Base-by-base conservation (phyloP, 2,888 invertebrate species). In the Artemia sp. region DNA sequence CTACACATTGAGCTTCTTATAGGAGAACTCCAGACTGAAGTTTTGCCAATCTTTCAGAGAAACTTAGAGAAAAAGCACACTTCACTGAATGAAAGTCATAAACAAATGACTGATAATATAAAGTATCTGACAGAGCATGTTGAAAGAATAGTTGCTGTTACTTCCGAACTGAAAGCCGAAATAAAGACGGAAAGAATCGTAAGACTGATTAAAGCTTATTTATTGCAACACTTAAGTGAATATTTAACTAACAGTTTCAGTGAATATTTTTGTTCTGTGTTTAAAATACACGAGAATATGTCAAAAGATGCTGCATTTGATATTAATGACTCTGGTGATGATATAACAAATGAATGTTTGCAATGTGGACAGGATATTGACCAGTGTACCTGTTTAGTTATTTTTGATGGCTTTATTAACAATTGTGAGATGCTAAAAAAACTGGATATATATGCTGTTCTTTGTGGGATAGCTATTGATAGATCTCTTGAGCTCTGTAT, bases 361-460 rank as follows among this genome's bases (percentile, higher is more conserved):
- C 88, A 89, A 0, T 92, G 92, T 78, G 82, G 82, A 73, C 83
- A 84, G 76, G 86, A 86, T 71, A 75, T 80, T 12, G 81, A 81
- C 12, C 78, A 78, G 70, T 88, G 88, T 76, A 82, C 82, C 71
- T 87, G 87, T 78, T 82, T 84, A 72, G 80, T 83, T 68, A 85
- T 87, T 74, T 83, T 86, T 7, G 82, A 84, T 75, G 83, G 85
- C 70, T 90, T 90, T 77, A 84, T 67, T 68, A 52, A 12, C 24
- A 14, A 7, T 24, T 19, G 51, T 70, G 50, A 51, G 14, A 52
- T 70, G 70, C n/a, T 70, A 19, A 69, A 19, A 52, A 52, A 24
- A 12, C 67, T 69, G 38, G 51, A 64, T 70, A n/a, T 69, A 24
- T 52, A 52, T 19, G 52, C 51, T 3, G 52, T 38, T 10, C 68